Evolutionary conservation across 2,888 invertebrate species (phyloP), one percentile per base, ranked within the genome.

Genomic region (Aporophyla nigra): DNA sequence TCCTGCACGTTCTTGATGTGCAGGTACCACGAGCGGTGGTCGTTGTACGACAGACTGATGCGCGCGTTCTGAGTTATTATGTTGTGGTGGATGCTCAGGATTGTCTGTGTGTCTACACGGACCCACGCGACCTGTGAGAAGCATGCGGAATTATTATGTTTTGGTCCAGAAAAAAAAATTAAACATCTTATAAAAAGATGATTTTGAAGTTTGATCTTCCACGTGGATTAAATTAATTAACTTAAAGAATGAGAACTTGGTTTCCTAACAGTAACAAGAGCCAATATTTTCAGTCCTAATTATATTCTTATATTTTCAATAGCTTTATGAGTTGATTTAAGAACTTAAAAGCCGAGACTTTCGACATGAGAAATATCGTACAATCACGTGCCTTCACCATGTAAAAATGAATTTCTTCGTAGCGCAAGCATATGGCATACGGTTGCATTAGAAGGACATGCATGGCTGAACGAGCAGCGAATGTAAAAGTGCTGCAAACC

Each of bases 41-140:
- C 99, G 95, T 98, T 99, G 97, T 98, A 98, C 71, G 98, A 98
- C 78, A 99, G 96, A 80, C 98, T 98, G 91, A 99, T 98, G 86
- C 99, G 97, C 27, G 98, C 98, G 95, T 99, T 99, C 94, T 99
- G 98, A 43, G 99, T 98, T 93, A 99, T 99, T 84, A 99, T 98
- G 93, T 98, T 98, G 95, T 98, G 98, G 93, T 99, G 99, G 91
- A 99, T 99, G 77, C 99, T 98, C 74, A 99, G 97, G 90, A 99
- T 99, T 3, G 99, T 99, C 95, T 99, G 99, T 0, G 99, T 99
- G 92, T 99, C 99, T 65, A 99, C 98, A 58, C 98, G 97, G 21
- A 99, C 99, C 99, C 99, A 99, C 84, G 99, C 99, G 87, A 99
- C 98, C 99, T 99, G 95, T 56, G 58, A 78, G 63, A 14, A 72